A percentile compares a stretch with the other conserved stretches of the same genome.
These are phyloP conservation scores for Pseudococcus jackbeardsleyi DNA, from an alignment of 2,888 invertebrate species.

Conservation along the genomic window DNA sequence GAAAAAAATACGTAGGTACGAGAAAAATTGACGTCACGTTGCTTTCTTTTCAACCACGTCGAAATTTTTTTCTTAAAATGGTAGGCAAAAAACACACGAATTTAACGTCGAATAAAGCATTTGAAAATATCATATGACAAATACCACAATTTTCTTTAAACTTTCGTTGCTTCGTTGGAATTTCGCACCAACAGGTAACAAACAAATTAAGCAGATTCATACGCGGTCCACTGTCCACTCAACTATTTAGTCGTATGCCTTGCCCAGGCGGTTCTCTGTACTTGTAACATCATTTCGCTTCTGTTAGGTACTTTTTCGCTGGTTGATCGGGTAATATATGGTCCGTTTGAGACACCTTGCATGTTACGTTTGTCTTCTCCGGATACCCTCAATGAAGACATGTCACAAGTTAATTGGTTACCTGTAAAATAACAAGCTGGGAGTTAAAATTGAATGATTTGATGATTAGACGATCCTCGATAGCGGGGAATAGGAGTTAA, in stretches of 20 bases:
- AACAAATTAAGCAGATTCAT: background rate
- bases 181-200: conserved; percentile 42
- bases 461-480: background rate
- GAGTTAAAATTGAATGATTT: background rate
- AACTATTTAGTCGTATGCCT: conserved; percentile 87
- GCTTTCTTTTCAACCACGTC: background rate
- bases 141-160: conserved; percentile 37
- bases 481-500: background rate
- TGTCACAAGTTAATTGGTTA: conserved; percentile 67
- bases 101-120: conserved; percentile 8
- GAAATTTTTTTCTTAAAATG: background rate
- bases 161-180: conserved; percentile 42
- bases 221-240: background rate
- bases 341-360: conserved; percentile 70
- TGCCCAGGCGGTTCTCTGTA: conserved; percentile 86
- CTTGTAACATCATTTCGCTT: conserved; percentile 86
- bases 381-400: conserved; percentile 75
- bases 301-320: conserved; percentile 89
- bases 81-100: background rate
- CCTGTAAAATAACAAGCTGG: conserved; percentile 36
- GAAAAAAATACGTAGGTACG: background rate
- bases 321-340: conserved; percentile 82
- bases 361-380: conserved; percentile 68
- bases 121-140: conserved; percentile 1
- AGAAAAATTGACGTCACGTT: conserved; percentile 17